Percentiles rank a stretch among this genome's conserved stretches.
Evolutionary conservation across 2,888 invertebrate genomes (phyloP).

Genomic region (Magallana nippona): DNA sequence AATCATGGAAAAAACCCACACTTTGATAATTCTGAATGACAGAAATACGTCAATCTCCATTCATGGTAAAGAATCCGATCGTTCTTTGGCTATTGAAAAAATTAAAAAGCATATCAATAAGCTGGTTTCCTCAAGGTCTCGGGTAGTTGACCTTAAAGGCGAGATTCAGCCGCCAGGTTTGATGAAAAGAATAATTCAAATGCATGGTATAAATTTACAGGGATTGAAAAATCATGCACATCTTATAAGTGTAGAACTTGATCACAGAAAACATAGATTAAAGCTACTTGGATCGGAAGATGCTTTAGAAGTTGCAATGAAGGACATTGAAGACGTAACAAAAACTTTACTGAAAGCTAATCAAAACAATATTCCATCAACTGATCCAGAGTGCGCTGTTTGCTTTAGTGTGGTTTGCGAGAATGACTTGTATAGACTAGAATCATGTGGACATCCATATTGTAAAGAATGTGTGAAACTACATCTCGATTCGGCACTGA

Average conservation of each 20-base stretch:
- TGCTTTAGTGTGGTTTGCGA: constrained; percentile 69
- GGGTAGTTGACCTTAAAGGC: constrained; percentile 58
- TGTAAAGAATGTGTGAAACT: constrained; percentile 67
- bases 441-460: constrained; percentile 74
- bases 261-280: constrained; percentile 58
- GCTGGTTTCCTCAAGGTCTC: constrained; percentile 40
- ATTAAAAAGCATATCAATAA: constrained; percentile 53
- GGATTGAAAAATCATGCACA: constrained; percentile 51
- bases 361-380: not conserved
- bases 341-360: not conserved
- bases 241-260: constrained; percentile 52
- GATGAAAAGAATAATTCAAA: constrained; percentile 63
- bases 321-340: constrained; percentile 46
- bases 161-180: constrained; percentile 62
- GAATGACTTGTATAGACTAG: constrained; percentile 65
- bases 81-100: constrained; percentile 43
- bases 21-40: constrained; percentile 56
- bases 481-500: constrained; percentile 57
- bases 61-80: constrained; percentile 53
- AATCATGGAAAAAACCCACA: constrained; percentile 52
- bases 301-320: constrained; percentile 52
- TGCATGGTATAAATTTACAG: constrained; percentile 60
- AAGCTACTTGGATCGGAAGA: constrained; percentile 57
- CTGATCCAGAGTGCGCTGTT: constrained; percentile 61
- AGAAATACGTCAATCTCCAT: constrained; percentile 57